A percentile compares a stretch with the other conserved stretches of the same genome.
phyloP scores from a whole-genome alignment of 2,888 invertebrate genomes.

The Lasioglossum vierecki region DNA sequence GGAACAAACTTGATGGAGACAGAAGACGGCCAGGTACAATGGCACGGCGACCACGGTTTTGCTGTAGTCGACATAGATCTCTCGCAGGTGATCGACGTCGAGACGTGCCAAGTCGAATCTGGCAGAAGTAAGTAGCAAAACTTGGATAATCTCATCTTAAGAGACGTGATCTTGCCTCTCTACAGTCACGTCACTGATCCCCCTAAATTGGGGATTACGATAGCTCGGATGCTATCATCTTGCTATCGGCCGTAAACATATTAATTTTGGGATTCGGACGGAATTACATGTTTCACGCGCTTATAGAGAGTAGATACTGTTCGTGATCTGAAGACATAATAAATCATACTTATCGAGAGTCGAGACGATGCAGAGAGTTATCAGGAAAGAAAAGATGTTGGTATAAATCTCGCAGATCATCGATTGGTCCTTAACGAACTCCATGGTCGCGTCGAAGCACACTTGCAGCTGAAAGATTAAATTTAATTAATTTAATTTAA shows the following conservation, averaged over 20 bases:
- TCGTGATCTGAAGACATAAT: background rate
- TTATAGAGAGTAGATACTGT: background rate
- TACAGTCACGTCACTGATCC: background rate
- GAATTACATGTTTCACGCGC: background rate
- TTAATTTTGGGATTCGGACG: background rate
- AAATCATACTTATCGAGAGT: slow-evolving; percentile 78
- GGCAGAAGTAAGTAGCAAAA: background rate
- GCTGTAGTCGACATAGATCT: slow-evolving; percentile 74
- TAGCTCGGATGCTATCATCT: background rate
- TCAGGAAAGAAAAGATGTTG: slow-evolving; percentile 77
- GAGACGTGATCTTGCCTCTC: background rate
- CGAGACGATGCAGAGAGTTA: slow-evolving; percentile 75
- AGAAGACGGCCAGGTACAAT: slow-evolving; percentile 78
- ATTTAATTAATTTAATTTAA: background rate
- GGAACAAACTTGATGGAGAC: slow-evolving; percentile 75
- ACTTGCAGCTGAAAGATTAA: slow-evolving; percentile 73
- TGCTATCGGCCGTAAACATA: background rate
- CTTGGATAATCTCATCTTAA: background rate
- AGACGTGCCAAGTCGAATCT: slow-evolving; percentile 80
- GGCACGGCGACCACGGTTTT: slow-evolving; percentile 76
- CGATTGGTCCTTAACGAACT: slow-evolving; percentile 74
- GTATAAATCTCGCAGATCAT: slow-evolving; percentile 76
- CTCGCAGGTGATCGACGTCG: slow-evolving; percentile 73
- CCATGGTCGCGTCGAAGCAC: slow-evolving; percentile 70
- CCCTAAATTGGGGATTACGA: background rate